A percentile compares a stretch with the other conserved stretches of the same genome.
Evolutionary conservation across 2,888 invertebrate species (phyloP).

Genomic region (Teleiodes luculella): DNA sequence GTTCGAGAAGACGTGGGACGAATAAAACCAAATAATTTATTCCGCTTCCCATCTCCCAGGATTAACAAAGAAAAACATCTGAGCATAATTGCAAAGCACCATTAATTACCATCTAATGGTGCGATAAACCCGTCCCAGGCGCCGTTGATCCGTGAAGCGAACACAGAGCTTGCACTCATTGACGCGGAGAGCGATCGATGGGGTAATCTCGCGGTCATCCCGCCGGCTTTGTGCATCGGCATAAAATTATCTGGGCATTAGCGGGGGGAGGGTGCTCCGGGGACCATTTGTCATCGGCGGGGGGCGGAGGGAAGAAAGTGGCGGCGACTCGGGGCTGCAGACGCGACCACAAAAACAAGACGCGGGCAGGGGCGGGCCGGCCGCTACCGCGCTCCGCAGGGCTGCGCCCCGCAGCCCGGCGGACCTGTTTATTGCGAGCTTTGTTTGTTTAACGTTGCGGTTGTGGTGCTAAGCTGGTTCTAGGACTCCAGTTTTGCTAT

Average conservation of each 20-base stretch:
- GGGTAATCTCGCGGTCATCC: constrained; percentile 70
- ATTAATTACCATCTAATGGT: constrained; percentile 54
- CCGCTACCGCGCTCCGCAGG: constrained; percentile 50
- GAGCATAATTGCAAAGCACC: constrained; percentile 26
- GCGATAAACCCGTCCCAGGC: constrained; percentile 56
- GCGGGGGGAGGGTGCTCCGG: constrained; percentile 62
- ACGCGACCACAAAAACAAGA: constrained; percentile 74
- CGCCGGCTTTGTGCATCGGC: constrained; percentile 59
- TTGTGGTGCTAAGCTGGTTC: background rate
- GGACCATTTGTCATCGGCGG: constrained; percentile 76
- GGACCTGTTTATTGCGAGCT: constrained; percentile 10
- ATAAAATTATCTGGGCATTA: constrained; percentile 76
- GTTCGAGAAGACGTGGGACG: background rate
- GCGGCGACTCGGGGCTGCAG: constrained; percentile 70
- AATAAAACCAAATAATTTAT: background rate
- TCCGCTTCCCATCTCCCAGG: constrained; percentile 10
- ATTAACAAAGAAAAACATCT: constrained; percentile 8
- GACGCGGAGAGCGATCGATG: constrained; percentile 69
- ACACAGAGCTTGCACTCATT: constrained; percentile 56
- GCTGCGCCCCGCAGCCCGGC: constrained; percentile 30
- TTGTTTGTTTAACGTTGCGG: constrained; percentile 12
- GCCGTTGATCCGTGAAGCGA: constrained; percentile 59
- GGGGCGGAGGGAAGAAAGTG: constrained; percentile 55
- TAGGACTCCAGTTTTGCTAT: background rate
- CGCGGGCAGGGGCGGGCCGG: constrained; percentile 58